These are phyloP conservation scores for Apteryx owenii DNA, from an alignment of 2,113 vertebrate species.

Conservation along the genomic window DNA sequence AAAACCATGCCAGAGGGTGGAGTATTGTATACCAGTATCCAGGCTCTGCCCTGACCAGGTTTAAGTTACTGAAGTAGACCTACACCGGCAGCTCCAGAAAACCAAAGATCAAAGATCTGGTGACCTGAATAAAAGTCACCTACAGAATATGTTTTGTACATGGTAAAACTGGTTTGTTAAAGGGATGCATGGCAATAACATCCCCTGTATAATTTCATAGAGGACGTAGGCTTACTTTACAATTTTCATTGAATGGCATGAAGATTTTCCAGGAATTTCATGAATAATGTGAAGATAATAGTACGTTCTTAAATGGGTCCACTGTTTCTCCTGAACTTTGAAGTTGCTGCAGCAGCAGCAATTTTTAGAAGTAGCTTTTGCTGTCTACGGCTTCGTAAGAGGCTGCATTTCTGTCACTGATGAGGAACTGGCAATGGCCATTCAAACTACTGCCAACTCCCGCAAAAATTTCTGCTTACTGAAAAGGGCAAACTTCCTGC, in stretches of 20 bases:
- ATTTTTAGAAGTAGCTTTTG: background rate
- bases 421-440: background rate
- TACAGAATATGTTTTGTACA: background rate
- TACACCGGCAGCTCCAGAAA: background rate
- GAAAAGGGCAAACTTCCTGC: background rate
- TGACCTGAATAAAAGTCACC: background rate
- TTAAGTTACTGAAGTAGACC: background rate
- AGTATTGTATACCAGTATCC: background rate
- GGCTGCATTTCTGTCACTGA: background rate
- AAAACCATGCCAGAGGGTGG: background rate
- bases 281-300: background rate
- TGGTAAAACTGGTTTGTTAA: background rate
- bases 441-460: background rate
- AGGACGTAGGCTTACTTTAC: background rate
- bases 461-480: background rate
- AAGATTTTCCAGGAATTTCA: background rate
- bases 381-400: background rate
- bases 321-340: background rate
- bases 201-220: background rate
- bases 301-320: background rate
- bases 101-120: background rate
- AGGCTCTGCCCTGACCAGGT: background rate
- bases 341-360: background rate
- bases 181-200: background rate
- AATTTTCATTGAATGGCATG: background rate